Evolutionary conservation across 2,797 vertebrate species (phyloP).

Genomic region (Chaenodraco wilsoni): DNA sequence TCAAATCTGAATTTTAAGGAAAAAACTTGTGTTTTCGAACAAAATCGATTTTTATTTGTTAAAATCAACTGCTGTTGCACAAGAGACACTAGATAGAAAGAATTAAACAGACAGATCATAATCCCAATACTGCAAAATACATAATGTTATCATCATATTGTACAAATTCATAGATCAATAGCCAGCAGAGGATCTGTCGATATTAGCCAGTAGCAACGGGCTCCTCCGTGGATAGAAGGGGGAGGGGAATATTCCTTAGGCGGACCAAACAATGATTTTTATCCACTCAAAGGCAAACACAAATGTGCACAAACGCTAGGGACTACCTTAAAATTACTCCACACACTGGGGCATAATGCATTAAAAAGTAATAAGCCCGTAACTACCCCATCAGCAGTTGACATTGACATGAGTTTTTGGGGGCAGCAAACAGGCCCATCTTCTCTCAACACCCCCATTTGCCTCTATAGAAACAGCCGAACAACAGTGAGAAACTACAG

Average conservation of each 20-base stretch:
- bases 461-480: too few relatives aligned
- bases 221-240: conserved; percentile 42
- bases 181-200: conserved; percentile 67
- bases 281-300: conserved; percentile 62
- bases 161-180: conserved; percentile 81
- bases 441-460: not conserved
- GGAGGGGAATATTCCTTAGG: conserved; percentile 55
- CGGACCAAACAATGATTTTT: conserved; percentile 64
- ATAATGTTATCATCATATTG: conserved; percentile 69
- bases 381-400: conserved; percentile 54
- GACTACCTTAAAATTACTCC: conserved; percentile 57
- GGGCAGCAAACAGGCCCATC: conserved; percentile 14
- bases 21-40: not conserved
- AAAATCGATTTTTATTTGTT: not conserved
- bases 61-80: conserved; percentile 8
- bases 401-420: conserved; percentile 42
- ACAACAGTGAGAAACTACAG: not conserved
- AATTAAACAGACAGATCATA: conserved; percentile 53
- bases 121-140: conserved; percentile 50
- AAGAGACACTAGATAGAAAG: not conserved
- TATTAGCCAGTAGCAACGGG: conserved; percentile 63
- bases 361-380: conserved; percentile 46
- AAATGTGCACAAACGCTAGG: conserved; percentile 51
- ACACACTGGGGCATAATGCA: conserved; percentile 36
- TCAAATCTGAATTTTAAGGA: not conserved